phyloP scores from a whole-genome alignment of 2,888 invertebrate species.

The Lithophane leautieri region DNA sequence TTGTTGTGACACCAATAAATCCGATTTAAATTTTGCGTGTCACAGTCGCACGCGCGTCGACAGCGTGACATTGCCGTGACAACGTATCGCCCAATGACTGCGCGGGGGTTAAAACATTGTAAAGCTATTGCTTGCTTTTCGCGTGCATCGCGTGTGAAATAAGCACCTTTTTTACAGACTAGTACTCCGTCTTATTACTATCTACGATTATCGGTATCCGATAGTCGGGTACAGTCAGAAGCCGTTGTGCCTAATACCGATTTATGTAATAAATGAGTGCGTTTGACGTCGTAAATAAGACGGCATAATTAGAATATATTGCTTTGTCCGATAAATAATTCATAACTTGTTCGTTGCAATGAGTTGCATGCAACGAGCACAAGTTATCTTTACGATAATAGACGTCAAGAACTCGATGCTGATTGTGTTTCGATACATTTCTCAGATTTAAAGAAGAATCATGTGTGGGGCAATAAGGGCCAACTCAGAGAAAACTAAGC shows the following conservation, averaged over 20 bases:
- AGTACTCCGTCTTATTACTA: slow-evolving; percentile 61
- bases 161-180: slow-evolving; percentile 53
- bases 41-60: slow-evolving; percentile 77
- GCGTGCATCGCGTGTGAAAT: slow-evolving; percentile 63
- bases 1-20: slow-evolving; percentile 76
- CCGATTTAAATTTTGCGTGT: slow-evolving; percentile 84
- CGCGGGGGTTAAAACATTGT: slow-evolving; percentile 74
- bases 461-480: not conserved
- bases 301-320: slow-evolving; percentile 62
- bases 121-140: slow-evolving; percentile 47
- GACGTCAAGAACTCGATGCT: slow-evolving; percentile 32
- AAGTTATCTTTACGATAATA: slow-evolving; percentile 57
- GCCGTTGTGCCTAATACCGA: slow-evolving; percentile 53
- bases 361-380: slow-evolving; percentile 51
- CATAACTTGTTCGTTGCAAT: slow-evolving; percentile 52
- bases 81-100: slow-evolving; percentile 74
- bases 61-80: slow-evolving; percentile 80
- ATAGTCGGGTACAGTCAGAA: slow-evolving; percentile 29
- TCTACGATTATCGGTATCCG: slow-evolving; percentile 54
- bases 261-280: slow-evolving; percentile 56
- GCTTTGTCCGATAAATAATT: slow-evolving; percentile 59
- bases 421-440: slow-evolving; percentile 43
- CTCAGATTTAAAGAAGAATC: not conserved
- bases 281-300: slow-evolving; percentile 61
- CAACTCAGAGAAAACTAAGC: not conserved